Percentiles rank a stretch among this genome's conserved stretches.
Evolutionary conservation across 1,140 invertebrate species (phyloP).

Genomic region (Hirudo medicinalis): DNA sequence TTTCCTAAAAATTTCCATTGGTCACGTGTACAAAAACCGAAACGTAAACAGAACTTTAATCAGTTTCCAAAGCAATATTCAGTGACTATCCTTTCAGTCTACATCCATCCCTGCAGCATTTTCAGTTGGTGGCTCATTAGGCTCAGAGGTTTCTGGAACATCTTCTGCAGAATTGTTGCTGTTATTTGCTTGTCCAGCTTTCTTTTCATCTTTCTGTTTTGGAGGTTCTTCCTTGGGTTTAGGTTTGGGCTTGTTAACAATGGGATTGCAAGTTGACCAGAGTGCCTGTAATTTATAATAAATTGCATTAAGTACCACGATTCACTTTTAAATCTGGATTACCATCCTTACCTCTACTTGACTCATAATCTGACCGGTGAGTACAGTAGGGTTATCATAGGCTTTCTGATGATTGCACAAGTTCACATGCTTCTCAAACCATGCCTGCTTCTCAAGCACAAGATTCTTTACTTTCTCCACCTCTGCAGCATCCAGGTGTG

Average conservation of each 20-base stretch:
- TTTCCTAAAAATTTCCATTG: too few species aligned
- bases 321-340: background rate
- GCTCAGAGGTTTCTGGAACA: background rate
- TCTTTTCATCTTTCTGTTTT: slow-evolving; percentile 34
- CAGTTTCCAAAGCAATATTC: too few species aligned
- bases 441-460: slow-evolving; percentile 46
- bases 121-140: background rate
- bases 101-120: background rate
- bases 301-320: background rate
- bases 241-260: slow-evolving; percentile 71
- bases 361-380: slow-evolving; percentile 58
- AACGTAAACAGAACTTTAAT: too few species aligned
- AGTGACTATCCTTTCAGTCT: too few species aligned
- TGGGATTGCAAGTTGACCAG: slow-evolving; percentile 55
- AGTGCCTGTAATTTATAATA: slow-evolving; percentile 46
- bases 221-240: slow-evolving; percentile 61
- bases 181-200: slow-evolving; percentile 1
- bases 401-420: slow-evolving; percentile 48
- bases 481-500: slow-evolving; percentile 66
- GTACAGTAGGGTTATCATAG: slow-evolving; percentile 53
- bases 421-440: slow-evolving; percentile 59
- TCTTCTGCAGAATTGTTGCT: background rate
- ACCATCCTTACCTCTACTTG: slow-evolving; percentile 38
- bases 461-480: slow-evolving; percentile 53
- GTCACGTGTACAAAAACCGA: too few species aligned